These are phyloP conservation scores for Pristionchus japonicus DNA, from an alignment of 2,888 invertebrate species.

Conservation along the genomic window DNA sequence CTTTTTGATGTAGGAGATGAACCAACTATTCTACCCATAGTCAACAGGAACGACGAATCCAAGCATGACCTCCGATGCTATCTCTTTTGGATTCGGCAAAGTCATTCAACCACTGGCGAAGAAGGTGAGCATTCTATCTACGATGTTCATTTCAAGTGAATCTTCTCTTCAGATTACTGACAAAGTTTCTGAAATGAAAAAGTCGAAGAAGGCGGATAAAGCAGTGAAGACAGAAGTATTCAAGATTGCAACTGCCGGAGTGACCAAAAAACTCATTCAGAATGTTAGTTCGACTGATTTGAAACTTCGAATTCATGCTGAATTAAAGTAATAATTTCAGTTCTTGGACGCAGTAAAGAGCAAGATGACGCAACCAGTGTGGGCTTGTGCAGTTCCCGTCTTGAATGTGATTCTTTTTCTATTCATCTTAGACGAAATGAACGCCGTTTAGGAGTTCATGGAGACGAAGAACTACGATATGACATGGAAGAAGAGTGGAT, in stretches of 20 bases:
- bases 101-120: not conserved
- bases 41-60: not conserved
- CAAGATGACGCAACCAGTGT: not conserved
- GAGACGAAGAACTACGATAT: constrained; percentile 22
- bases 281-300: not conserved
- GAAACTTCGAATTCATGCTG: too few species aligned
- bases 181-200: not conserved
- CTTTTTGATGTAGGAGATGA: too few species aligned
- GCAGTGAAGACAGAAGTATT: constrained; percentile 24
- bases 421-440: not conserved
- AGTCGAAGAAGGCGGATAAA: not conserved
- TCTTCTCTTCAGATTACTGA: not conserved
- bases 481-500: constrained; percentile 35
- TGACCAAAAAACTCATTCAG: not conserved
- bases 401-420: not conserved
- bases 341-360: not conserved
- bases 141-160: not conserved
- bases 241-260: not conserved
- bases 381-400: not conserved
- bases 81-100: not conserved
- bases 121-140: not conserved
- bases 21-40: too few species aligned
- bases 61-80: not conserved
- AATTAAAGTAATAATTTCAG: not conserved
- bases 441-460: not conserved